Evolutionary conservation across 2,888 invertebrate species (phyloP).

Genomic region (Tribolium freemani): DNA sequence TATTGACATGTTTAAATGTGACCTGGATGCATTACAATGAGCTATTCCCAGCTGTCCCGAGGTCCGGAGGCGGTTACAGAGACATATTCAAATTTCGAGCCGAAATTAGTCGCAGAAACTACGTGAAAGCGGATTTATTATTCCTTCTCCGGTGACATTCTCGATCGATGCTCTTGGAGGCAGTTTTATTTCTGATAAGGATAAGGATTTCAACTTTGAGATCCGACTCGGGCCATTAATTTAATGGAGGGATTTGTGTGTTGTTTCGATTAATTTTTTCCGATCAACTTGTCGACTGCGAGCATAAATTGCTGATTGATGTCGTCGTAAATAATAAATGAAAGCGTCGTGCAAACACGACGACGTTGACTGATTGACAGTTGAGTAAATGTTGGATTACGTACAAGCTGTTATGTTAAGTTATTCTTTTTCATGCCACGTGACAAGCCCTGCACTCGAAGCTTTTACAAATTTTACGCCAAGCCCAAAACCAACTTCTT

Average conservation of each 20-base stretch:
- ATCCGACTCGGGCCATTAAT: neutral
- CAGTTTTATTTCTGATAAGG: neutral
- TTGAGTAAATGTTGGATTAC: constrained; percentile 10
- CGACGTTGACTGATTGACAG: constrained; percentile 26
- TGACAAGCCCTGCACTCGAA: neutral
- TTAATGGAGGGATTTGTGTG: neutral
- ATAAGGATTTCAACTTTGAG: neutral
- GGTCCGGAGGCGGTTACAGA: neutral
- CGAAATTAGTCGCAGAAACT: constrained; percentile 7
- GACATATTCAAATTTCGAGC: neutral
- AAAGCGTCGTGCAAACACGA: constrained; percentile 7
- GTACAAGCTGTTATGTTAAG: constrained; percentile 1
- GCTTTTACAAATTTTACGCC: too few species aligned
- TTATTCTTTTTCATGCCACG: neutral
- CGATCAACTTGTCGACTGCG: neutral
- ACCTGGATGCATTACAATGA: constrained; percentile 35
- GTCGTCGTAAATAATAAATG: constrained; percentile 14
- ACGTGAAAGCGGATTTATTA: neutral
- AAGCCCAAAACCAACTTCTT: too few species aligned
- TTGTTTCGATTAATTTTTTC: neutral
- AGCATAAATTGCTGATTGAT: constrained; percentile 1
- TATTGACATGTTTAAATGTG: constrained; percentile 36
- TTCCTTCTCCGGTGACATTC: neutral
- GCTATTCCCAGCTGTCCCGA: constrained; percentile 9
- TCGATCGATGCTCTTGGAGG: neutral